Conservation (phyloP, 2,888 invertebrate species). For the Cryptocheilus praepositus region DNA sequence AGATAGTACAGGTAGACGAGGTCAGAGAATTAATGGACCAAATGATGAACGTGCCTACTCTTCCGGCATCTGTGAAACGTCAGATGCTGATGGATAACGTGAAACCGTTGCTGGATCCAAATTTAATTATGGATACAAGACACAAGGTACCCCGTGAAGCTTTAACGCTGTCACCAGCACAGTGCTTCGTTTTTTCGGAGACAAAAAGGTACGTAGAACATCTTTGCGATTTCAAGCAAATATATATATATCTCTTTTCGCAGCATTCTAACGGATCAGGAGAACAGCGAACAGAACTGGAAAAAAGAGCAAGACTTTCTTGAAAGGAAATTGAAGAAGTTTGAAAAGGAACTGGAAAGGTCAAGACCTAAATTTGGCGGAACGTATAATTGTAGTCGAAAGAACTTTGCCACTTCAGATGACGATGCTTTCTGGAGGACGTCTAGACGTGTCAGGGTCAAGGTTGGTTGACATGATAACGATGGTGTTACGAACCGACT, state of each 20-base stretch:
- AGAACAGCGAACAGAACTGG: constrained; percentile 46
- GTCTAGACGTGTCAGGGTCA: constrained; percentile 39
- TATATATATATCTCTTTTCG: no score
- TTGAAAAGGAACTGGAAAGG: constrained; percentile 53
- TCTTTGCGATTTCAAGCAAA: neutral
- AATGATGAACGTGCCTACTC: constrained; percentile 61
- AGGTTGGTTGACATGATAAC: constrained; percentile 21
- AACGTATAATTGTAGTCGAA: constrained; percentile 48
- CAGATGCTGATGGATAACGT: constrained; percentile 45
- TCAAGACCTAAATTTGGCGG: constrained; percentile 57
- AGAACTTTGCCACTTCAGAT: constrained; percentile 48
- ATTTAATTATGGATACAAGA: constrained; percentile 64
- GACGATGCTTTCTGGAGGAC: constrained; percentile 60
- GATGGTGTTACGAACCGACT: no score
- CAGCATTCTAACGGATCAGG: constrained; percentile 54
- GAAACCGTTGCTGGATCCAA: constrained; percentile 53
- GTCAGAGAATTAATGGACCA: constrained; percentile 59
- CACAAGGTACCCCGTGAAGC: constrained; percentile 55
- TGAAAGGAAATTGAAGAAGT: constrained; percentile 59
- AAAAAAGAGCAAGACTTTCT: constrained; percentile 57
- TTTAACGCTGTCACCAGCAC: constrained; percentile 33
- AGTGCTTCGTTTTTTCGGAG: constrained; percentile 43
- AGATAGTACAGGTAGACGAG: constrained; percentile 54
- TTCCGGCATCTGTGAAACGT: constrained; percentile 52
- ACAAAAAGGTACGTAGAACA: constrained; percentile 48